Conservation (phyloP, 2,888 invertebrate species). For the Mayetiola destructor region DNA sequence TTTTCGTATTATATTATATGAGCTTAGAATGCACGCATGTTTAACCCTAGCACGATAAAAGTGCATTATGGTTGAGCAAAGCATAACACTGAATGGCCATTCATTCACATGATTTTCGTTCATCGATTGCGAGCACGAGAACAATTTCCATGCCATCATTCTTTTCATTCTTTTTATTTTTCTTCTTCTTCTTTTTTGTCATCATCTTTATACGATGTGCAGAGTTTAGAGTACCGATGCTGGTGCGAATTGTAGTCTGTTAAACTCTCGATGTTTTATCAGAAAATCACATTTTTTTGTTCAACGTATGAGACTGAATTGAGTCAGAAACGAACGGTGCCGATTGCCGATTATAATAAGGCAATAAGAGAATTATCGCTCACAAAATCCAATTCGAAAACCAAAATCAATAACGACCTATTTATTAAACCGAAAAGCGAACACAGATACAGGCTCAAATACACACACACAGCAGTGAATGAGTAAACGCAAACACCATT, state of each 20-base stretch:
- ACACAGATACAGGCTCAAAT: too few species aligned
- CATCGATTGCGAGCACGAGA: not conserved
- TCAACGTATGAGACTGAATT: conserved; percentile 1
- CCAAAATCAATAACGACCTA: conserved; percentile 12
- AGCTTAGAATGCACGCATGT: not conserved
- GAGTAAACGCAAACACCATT: too few species aligned
- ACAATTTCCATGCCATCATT: not conserved
- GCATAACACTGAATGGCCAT: not conserved
- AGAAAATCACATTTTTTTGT: conserved; percentile 8
- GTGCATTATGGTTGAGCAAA: not conserved
- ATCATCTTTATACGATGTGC: too few species aligned
- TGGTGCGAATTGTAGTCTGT: too few species aligned
- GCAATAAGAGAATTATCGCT: conserved; percentile 8
- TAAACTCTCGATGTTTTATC: not conserved
- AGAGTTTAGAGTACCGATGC: too few species aligned
- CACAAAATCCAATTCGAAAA: not conserved
- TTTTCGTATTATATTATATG: not conserved
- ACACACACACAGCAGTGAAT: too few species aligned
- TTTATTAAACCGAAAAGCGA: conserved; percentile 8
- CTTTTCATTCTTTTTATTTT: not conserved
- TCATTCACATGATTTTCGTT: conserved; percentile 13
- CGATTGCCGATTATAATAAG: not conserved
- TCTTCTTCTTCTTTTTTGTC: not conserved
- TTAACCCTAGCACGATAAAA: not conserved
- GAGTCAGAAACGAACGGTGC: not conserved